A percentile compares a stretch with the other conserved stretches of the same genome.
These are phyloP conservation scores for Triplophysa rosa DNA, from an alignment of 2,113 vertebrate species.

Conservation along the genomic window DNA sequence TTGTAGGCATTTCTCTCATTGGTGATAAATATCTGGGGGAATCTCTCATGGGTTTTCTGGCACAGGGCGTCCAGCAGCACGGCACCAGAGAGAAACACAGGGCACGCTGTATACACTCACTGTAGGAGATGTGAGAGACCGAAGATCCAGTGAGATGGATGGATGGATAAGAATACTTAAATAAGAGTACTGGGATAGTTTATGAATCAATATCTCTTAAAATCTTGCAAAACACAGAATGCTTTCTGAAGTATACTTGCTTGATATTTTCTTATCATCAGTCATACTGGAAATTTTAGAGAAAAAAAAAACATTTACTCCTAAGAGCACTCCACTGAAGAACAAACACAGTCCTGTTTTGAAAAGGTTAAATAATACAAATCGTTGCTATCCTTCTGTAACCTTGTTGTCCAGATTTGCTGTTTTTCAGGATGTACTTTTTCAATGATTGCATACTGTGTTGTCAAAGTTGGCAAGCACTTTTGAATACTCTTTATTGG, in stretches of 20 bases:
- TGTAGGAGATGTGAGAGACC: background rate
- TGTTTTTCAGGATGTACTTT: no score
- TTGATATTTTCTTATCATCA: no score
- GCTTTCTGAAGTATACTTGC: no score
- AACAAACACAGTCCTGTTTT: background rate
- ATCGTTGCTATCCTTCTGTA: no score
- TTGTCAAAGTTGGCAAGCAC: no score
- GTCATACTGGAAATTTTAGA: no score
- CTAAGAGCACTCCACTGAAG: background rate
- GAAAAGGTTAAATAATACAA: background rate
- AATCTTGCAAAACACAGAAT: background rate
- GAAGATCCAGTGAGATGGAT: background rate
- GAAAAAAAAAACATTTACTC: no score
- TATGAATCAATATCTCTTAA: background rate
- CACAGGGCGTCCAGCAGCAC: constrained; percentile 60
- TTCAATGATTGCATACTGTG: no score
- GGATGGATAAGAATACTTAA: background rate
- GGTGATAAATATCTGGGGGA: constrained; percentile 77
- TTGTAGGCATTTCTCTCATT: constrained; percentile 75
- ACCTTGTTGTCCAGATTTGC: no score
- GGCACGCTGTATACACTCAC: background rate
- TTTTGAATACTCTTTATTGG: no score
- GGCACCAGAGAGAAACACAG: constrained; percentile 27
- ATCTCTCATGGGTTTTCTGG: constrained; percentile 68
- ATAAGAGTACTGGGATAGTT: background rate